Evolutionary conservation across 2,797 vertebrate species (phyloP).

Genomic region (Anas acuta): DNA sequence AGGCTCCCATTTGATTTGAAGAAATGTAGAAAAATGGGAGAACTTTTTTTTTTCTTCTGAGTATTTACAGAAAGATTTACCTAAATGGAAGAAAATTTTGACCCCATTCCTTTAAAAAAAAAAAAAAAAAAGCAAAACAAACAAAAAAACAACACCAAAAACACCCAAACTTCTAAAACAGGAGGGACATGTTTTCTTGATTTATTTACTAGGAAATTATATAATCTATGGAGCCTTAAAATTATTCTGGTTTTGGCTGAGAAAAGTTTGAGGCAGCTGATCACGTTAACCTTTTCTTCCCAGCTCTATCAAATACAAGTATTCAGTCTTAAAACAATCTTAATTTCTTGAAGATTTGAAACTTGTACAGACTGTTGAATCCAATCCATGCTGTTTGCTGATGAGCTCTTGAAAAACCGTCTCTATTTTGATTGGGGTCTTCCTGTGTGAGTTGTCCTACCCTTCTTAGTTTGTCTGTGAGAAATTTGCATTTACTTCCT

Average conservation of each 20-base stretch:
- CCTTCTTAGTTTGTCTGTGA: neutral
- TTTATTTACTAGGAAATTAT: neutral
- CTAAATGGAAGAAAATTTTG: neutral
- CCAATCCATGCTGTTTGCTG: neutral
- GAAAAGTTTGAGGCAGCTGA: neutral
- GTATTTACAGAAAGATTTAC: neutral
- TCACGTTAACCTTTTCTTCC: neutral
- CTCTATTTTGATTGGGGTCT: neutral
- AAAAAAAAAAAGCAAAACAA: too few species aligned
- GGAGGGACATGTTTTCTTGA: neutral
- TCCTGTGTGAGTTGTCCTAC: neutral
- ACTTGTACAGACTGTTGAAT: neutral
- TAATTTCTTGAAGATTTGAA: neutral
- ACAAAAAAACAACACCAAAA: neutral
- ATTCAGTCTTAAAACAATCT: neutral
- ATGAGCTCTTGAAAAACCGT: neutral
- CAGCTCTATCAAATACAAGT: neutral
- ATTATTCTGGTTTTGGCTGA: neutral
- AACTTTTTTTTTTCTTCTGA: neutral
- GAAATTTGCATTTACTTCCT: neutral
- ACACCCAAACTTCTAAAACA: neutral
- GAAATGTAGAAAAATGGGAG: neutral
- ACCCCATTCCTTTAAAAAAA: neutral
- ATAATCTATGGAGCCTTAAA: neutral
- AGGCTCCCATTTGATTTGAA: neutral